Evolutionary conservation across 2,888 invertebrate genomes (phyloP).

Genomic region (Conomelus anceps): DNA sequence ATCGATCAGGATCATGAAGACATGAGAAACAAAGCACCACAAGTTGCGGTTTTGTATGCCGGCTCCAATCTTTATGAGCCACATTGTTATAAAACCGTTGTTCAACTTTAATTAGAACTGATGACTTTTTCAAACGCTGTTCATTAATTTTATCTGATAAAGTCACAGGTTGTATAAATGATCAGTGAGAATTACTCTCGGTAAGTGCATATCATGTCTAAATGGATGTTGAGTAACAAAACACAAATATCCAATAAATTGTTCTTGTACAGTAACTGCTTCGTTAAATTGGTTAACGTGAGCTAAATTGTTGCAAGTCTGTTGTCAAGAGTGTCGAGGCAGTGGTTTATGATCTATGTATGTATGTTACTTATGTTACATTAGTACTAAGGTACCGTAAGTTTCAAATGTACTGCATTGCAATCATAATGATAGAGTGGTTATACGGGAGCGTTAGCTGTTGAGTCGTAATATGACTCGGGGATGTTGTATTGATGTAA

Average conservation of each 20-base stretch:
- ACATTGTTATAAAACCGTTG: neutral
- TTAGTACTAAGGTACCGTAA: neutral
- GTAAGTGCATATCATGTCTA: neutral
- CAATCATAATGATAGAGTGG: neutral
- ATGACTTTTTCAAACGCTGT: neutral
- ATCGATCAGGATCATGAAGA: neutral
- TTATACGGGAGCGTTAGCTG: neutral
- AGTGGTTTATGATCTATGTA: neutral
- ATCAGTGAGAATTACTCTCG: neutral
- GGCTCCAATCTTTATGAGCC: neutral
- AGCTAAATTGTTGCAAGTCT: neutral
- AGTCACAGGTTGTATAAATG: neutral
- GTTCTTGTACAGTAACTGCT: neutral
- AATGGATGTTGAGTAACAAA: neutral
- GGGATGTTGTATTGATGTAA: neutral
- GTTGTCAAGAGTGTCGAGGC: neutral
- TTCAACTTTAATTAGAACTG: neutral
- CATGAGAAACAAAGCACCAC: neutral
- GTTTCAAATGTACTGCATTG: neutral
- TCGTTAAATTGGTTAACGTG: neutral
- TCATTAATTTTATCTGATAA: neutral
- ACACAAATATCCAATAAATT: neutral
- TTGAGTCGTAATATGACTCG: neutral
- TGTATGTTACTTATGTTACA: neutral
- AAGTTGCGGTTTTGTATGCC: neutral